Percentiles rank a stretch among this genome's conserved stretches.
Evolutionary conservation across 2,888 invertebrate species (phyloP).

Genomic region (Elysia crispata): DNA sequence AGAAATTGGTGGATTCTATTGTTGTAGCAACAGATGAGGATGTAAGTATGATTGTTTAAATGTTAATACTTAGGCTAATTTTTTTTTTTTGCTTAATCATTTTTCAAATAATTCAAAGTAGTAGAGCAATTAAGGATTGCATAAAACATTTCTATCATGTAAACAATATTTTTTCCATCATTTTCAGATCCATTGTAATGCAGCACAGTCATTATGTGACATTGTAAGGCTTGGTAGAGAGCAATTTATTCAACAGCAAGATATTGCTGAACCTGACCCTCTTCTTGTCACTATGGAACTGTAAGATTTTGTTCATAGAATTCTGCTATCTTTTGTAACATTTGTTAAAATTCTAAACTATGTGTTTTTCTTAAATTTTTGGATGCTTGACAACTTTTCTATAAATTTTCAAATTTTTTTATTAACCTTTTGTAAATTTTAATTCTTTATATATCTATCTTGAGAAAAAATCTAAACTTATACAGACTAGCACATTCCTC

Average conservation of each 20-base stretch:
- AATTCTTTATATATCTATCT: no score
- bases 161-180: neutral
- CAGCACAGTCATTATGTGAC: slow-evolving; percentile 92
- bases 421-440: no score
- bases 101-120: neutral
- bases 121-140: neutral
- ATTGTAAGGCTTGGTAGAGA: slow-evolving; percentile 82
- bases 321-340: no score
- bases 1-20: slow-evolving; percentile 85
- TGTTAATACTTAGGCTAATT: neutral
- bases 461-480: no score
- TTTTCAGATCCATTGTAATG: slow-evolving; percentile 86
- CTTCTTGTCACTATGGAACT: slow-evolving; percentile 86
- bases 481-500: no score
- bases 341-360: no score
- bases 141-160: neutral
- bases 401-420: no score
- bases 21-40: slow-evolving; percentile 84
- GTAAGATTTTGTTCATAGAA: slow-evolving; percentile 76
- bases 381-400: no score
- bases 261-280: slow-evolving; percentile 84
- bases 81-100: neutral
- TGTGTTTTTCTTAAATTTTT: no score
- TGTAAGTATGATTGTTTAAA: slow-evolving; percentile 60
- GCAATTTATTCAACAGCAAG: slow-evolving; percentile 78